Evolutionary conservation across 2,113 vertebrate species (phyloP).

Genomic region (Archilochus colubris): DNA sequence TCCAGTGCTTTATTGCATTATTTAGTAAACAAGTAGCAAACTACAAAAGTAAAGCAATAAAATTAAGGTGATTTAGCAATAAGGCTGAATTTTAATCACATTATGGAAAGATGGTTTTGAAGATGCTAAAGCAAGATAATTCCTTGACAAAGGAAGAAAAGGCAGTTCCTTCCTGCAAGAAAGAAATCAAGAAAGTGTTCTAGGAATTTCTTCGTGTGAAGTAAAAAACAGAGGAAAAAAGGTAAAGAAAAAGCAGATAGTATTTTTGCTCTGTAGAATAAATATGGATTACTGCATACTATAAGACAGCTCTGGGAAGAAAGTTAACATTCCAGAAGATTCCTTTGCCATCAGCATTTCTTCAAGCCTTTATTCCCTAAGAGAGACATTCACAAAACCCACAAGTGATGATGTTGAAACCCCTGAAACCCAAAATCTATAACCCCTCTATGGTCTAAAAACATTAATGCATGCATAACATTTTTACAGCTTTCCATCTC

Average conservation of each 20-base stretch:
- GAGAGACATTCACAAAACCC: background rate
- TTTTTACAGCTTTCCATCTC: background rate
- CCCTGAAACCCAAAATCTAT: background rate
- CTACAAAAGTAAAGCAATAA: constrained; percentile 59
- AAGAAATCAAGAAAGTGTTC: background rate
- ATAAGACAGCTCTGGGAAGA: background rate
- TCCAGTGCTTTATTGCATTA: constrained; percentile 64
- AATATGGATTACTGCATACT: background rate
- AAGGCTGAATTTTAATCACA: constrained; percentile 65
- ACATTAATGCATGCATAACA: background rate
- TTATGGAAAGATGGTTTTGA: constrained; percentile 37
- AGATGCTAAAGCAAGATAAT: background rate
- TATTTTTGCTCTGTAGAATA: background rate
- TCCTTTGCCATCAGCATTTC: constrained; percentile 1
- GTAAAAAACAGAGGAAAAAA: background rate
- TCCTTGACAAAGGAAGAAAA: background rate
- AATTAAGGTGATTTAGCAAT: constrained; percentile 69
- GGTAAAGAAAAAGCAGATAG: background rate
- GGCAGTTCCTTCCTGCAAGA: background rate
- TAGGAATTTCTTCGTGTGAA: background rate
- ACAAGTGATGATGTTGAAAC: background rate
- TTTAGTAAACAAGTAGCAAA: constrained; percentile 62
- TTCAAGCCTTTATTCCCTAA: constrained; percentile 15
- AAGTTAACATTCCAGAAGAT: background rate
- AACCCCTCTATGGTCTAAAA: background rate